Evolutionary conservation across 2,113 vertebrate species (phyloP).

Genomic region (Embiotoca jacksoni): DNA sequence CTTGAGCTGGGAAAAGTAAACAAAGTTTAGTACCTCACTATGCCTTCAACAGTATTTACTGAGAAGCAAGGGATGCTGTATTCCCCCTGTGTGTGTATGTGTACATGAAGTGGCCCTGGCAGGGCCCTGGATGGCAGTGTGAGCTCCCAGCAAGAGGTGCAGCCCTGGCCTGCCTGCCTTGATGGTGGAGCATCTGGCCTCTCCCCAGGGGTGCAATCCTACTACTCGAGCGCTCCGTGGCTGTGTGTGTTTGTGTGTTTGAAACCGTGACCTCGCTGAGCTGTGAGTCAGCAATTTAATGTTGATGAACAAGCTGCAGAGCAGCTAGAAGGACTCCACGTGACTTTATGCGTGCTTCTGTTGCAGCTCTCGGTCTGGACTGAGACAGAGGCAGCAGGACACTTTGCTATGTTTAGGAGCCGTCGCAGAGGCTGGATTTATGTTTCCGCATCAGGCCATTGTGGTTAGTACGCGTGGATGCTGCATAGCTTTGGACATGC

Average conservation of each 20-base stretch:
- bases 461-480: background rate
- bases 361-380: background rate
- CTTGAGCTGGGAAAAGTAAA: background rate
- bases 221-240: background rate
- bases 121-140: slow-evolving; percentile 16
- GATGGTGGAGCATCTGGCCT: slow-evolving; percentile 42
- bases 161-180: slow-evolving; percentile 2
- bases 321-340: background rate
- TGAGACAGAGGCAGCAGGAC: background rate
- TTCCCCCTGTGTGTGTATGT: slow-evolving; percentile 5
- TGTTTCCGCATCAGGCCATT: background rate
- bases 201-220: slow-evolving; percentile 1
- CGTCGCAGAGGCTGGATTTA: slow-evolving; percentile 2
- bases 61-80: slow-evolving; percentile 12
- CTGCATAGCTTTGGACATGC: slow-evolving; percentile 2
- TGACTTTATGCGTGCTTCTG: slow-evolving; percentile 2
- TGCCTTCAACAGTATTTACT: background rate
- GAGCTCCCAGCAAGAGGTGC: slow-evolving; percentile 39
- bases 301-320: slow-evolving; percentile 13
- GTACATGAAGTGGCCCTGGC: slow-evolving; percentile 28
- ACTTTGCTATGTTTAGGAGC: background rate
- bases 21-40: background rate
- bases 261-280: background rate
- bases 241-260: background rate
- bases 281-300: slow-evolving; percentile 40